Base-by-base conservation (phyloP, 2,888 invertebrate genomes). In the Oscheius onirici region DNA sequence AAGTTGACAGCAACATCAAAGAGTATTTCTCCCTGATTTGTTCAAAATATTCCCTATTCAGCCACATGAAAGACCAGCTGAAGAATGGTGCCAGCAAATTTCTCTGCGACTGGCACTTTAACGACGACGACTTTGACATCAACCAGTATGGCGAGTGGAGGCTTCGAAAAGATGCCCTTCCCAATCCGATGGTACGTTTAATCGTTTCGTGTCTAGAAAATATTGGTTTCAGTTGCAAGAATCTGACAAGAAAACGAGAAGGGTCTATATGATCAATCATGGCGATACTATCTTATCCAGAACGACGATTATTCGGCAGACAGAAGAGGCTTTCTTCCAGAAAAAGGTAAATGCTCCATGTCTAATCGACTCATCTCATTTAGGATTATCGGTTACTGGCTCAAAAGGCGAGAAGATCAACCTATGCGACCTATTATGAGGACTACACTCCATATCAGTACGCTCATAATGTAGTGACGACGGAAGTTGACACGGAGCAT, bases 141-240 rank as follows among this genome's bases (percentile, higher is more conserved):
- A 79, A 79, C 28, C 74, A 77, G 3, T 77, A 75, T 28, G 79
- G 79, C 11, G 79, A 79, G 34, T 79, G 79, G 79, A 54, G 77
- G n/a, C 65, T 79, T n/a, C 55, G 77, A 20, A 73, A 72, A 40
- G 77, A 79, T 20, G 79, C 79, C 1, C 20, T 75, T 1, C 79
- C 79, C 3, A 70, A 75, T 73, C 75, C 79, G 1, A 51, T 51
- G 10, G 75, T 66, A 13, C 3, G 28, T 24, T 51, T 6, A 17
- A 10, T 46, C 1, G 5, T 24, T 41, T 52, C 24, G 10, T 66
- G 41, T 34, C 22, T 22, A 26, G 6, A 61, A 28, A 24, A 24
- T 15, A 54, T 20, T 34, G 3, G 3, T 49, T 74, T 67, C 40
- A 73, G 68, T 70, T 79, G 1, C 51, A 66, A 0, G 69, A 69